Evolutionary conservation across 2,113 vertebrate genomes (phyloP).

Genomic region (Willisornis vidua): DNA sequence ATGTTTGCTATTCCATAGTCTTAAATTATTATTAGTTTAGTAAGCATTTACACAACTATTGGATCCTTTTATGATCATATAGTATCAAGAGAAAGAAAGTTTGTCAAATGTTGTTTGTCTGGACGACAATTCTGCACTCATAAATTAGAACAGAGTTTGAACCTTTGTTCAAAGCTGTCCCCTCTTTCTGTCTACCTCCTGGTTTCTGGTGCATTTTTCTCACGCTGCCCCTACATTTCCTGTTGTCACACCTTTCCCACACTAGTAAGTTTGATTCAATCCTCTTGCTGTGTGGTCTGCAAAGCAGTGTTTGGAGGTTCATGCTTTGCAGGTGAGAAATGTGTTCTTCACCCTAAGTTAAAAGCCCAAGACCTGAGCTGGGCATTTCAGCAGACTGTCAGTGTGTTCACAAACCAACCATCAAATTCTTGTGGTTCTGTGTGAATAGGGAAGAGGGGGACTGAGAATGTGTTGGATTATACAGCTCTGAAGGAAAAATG

Average conservation of each 20-base stretch:
- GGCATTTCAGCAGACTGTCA: neutral
- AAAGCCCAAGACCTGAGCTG: neutral
- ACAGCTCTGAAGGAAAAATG: neutral
- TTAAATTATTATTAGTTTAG: neutral
- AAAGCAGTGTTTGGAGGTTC: neutral
- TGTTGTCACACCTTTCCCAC: neutral
- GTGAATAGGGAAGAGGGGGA: neutral
- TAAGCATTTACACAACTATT: rapidly evolving
- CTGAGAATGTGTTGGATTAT: neutral
- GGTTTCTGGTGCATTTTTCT: neutral
- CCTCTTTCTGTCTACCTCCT: neutral
- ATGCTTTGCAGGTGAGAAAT: neutral
- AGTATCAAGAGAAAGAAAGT: neutral
- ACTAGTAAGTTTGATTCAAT: neutral
- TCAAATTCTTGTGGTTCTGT: neutral
- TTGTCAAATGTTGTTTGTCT: neutral
- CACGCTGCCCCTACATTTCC: neutral
- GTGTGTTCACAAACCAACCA: rapidly evolving
- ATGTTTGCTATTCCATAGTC: neutral
- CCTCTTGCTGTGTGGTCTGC: neutral
- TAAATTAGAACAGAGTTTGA: neutral
- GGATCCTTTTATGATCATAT: neutral
- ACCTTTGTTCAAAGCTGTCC: neutral
- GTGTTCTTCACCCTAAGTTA: neutral
- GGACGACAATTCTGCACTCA: neutral